These are phyloP conservation scores for Frankliniella fusca DNA, from an alignment of 2,888 invertebrate genomes.

Conservation along the genomic window DNA sequence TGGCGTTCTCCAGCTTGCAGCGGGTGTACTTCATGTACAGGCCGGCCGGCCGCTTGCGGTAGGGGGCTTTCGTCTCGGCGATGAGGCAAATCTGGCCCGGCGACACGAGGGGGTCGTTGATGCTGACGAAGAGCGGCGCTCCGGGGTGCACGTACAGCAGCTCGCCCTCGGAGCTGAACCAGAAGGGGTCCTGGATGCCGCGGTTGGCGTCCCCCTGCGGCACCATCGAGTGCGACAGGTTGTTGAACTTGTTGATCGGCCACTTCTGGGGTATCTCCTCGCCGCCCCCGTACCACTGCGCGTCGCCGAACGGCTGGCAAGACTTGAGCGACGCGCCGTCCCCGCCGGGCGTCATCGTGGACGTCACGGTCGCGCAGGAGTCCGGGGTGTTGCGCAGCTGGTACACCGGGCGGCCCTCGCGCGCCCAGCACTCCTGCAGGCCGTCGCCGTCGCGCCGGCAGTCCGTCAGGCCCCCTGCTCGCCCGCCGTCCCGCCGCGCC, in stretches of 20 bases:
- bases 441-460: not conserved
- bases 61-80: slow-evolving; percentile 56
- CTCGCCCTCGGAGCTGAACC: slow-evolving; percentile 67
- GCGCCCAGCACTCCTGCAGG: not conserved
- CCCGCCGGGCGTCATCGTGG: too few species aligned
- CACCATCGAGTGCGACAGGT: slow-evolving; percentile 56
- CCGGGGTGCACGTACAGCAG: slow-evolving; percentile 61
- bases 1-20: slow-evolving; percentile 58
- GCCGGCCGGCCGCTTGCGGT: slow-evolving; percentile 54
- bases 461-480: not conserved
- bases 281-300: slow-evolving; percentile 66
- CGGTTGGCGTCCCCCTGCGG: slow-evolving; percentile 55
- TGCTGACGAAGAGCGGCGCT: slow-evolving; percentile 66
- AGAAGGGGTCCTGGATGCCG: slow-evolving; percentile 61
- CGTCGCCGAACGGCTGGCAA: slow-evolving; percentile 34
- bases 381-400: too few species aligned
- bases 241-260: slow-evolving; percentile 58
- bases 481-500: not conserved
- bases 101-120: slow-evolving; percentile 50
- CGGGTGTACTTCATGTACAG: slow-evolving; percentile 57
- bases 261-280: slow-evolving; percentile 59
- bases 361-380: too few species aligned
- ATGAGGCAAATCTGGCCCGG: slow-evolving; percentile 37
- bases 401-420: too few species aligned
- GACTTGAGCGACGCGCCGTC: too few species aligned